Percentiles rank a stretch among this genome's conserved stretches.
phyloP scores from a whole-genome alignment of 1,140 invertebrate species.

The Holotrichia oblita region DNA sequence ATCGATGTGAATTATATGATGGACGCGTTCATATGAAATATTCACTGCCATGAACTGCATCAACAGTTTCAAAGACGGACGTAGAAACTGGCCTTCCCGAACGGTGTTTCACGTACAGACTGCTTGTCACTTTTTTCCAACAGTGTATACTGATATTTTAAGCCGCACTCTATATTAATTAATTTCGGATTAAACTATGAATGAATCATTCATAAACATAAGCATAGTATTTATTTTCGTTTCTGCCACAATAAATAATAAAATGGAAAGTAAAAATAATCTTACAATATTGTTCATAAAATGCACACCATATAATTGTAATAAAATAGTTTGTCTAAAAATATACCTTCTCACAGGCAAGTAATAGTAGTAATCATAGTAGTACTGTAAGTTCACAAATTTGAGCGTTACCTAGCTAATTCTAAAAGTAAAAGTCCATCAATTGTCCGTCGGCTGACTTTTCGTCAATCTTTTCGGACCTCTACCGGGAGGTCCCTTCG shows the following conservation, averaged over 20 bases:
- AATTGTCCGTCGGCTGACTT: conserved; percentile 55
- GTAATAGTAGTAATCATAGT: conserved; percentile 21
- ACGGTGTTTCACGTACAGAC: too few relatives aligned
- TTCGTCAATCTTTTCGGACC: conserved; percentile 91
- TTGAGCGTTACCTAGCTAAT: conserved; percentile 25
- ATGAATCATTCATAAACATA: not conserved
- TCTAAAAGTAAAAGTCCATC: conserved; percentile 1
- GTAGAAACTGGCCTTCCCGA: too few relatives aligned
- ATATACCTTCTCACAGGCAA: conserved; percentile 31
- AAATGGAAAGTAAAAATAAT: conserved; percentile 18
- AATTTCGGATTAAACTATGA: not conserved
- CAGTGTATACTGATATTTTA: too few relatives aligned
- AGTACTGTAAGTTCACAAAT: conserved; percentile 31
- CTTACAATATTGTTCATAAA: not conserved
- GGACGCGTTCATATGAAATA: too few relatives aligned
- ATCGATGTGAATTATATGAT: too few relatives aligned
- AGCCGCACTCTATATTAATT: too few relatives aligned
- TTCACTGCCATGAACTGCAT: too few relatives aligned
- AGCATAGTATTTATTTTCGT: conserved; percentile 18
- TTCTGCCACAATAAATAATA: conserved; percentile 31
- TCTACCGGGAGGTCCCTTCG: conserved; percentile 91
- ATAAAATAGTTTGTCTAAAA: conserved; percentile 33
- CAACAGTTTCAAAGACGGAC: too few relatives aligned
- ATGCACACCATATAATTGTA: conserved; percentile 17
- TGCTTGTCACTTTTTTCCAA: too few relatives aligned